A percentile compares a stretch with the other conserved stretches of the same genome.
Conservation (phyloP, 2,888 invertebrate species). For the Petrophora chlorosata region DNA sequence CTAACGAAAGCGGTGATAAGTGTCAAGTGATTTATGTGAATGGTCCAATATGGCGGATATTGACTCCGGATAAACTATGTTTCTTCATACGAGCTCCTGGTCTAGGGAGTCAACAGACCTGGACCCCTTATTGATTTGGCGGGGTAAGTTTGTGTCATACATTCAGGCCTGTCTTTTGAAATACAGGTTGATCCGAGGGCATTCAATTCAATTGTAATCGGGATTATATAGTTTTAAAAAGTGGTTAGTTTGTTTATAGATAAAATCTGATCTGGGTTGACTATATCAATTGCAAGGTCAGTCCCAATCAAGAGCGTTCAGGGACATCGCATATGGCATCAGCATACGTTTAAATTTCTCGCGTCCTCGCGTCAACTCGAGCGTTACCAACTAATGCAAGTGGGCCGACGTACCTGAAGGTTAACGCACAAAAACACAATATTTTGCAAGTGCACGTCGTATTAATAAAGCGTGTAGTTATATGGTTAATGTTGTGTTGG, state of each 20-base stretch:
- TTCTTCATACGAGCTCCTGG: constrained; percentile 77
- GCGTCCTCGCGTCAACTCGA: constrained; percentile 73
- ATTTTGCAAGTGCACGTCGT: constrained; percentile 78
- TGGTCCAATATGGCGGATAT: constrained; percentile 70
- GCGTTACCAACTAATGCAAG: constrained; percentile 77
- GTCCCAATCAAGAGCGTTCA: background rate
- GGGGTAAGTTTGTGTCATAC: constrained; percentile 62
- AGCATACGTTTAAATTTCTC: constrained; percentile 51
- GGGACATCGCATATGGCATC: background rate
- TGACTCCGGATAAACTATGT: constrained; percentile 81
- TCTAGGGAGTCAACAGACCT: constrained; percentile 72
- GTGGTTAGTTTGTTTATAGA: too few relatives aligned
- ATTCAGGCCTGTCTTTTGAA: background rate
- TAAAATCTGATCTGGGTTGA: too few relatives aligned
- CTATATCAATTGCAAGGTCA: too few relatives aligned
- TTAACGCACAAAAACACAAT: constrained; percentile 74
- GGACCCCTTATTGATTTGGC: constrained; percentile 76
- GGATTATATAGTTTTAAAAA: background rate
- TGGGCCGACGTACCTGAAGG: constrained; percentile 74
- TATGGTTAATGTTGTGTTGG: constrained; percentile 63
- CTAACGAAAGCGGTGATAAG: constrained; percentile 41
- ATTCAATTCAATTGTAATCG: too few relatives aligned
- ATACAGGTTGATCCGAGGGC: too few relatives aligned
- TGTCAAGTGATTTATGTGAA: constrained; percentile 57
- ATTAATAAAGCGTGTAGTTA: constrained; percentile 72